Evolutionary conservation across 1,140 invertebrate species (phyloP).

Genomic region (Parasteatoda tepidariorum): DNA sequence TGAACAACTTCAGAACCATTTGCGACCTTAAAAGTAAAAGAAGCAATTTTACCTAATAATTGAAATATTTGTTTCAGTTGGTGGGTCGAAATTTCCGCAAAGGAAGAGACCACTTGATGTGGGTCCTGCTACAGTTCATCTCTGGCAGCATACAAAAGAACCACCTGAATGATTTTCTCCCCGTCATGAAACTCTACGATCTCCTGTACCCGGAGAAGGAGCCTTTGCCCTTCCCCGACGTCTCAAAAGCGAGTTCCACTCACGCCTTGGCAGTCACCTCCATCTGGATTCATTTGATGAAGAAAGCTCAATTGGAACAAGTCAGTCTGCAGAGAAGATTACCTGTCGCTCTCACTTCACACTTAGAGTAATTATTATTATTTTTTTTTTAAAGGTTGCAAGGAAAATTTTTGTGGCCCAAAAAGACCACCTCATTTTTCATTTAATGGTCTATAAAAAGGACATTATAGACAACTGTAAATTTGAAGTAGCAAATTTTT

Average conservation of each 20-base stretch:
- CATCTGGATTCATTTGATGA: constrained; percentile 95
- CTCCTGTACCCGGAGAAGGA: constrained; percentile 92
- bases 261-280: constrained; percentile 93
- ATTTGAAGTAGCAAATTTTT: too few species aligned
- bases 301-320: constrained; percentile 86
- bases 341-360: constrained; percentile 84
- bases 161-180: constrained; percentile 82
- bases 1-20: too few species aligned
- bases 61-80: constrained; percentile 76
- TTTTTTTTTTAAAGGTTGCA: not conserved
- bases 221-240: constrained; percentile 88
- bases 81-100: constrained; percentile 83
- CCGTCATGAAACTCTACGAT: constrained; percentile 91
- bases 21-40: too few species aligned
- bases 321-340: constrained; percentile 82
- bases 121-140: constrained; percentile 96
- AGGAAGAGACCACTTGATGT: constrained; percentile 95
- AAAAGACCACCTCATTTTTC: too few species aligned
- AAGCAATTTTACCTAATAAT: too few species aligned
- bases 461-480: too few species aligned
- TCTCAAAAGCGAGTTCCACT: constrained; percentile 83
- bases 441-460: too few species aligned
- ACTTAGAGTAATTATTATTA: constrained; percentile 69
- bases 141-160: constrained; percentile 96
- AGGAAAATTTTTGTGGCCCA: too few species aligned